Evolutionary conservation across 2,113 vertebrate genomes (phyloP).

Genomic region (Syngnathus floridae): DNA sequence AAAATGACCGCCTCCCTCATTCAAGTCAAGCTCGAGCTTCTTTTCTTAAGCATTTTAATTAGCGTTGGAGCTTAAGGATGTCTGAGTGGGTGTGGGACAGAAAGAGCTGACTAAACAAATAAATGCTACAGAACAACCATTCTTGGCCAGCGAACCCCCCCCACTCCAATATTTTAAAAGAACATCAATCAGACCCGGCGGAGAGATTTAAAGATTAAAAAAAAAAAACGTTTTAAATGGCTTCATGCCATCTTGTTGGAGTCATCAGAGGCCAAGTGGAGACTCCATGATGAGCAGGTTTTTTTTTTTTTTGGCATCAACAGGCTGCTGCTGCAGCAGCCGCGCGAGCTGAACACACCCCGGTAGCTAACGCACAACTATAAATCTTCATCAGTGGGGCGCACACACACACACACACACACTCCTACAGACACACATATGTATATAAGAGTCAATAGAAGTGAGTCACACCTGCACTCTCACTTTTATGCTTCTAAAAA

Average conservation of each 20-base stretch:
- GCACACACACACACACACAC: neutral
- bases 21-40: neutral
- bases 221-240: neutral
- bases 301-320: constrained; percentile 1
- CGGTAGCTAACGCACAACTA: constrained; percentile 1
- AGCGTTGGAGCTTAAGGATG: neutral
- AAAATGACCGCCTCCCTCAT: neutral
- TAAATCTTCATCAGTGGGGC: neutral
- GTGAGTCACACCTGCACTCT: neutral
- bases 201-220: neutral
- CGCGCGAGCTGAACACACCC: neutral
- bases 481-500: neutral
- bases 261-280: neutral
- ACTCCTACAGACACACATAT: neutral
- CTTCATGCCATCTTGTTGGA: neutral
- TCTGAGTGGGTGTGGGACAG: neutral
- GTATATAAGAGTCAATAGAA: neutral
- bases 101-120: neutral
- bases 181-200: neutral
- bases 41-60: neutral
- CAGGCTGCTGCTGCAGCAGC: constrained; percentile 8
- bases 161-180: neutral
- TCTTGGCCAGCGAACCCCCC: neutral
- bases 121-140: constrained; percentile 1
- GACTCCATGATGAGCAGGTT: neutral